Evolutionary conservation across 37 sponge, comb jelly and placozoan genomes (phyloP).

Genomic region (Tethya wilhelma): DNA sequence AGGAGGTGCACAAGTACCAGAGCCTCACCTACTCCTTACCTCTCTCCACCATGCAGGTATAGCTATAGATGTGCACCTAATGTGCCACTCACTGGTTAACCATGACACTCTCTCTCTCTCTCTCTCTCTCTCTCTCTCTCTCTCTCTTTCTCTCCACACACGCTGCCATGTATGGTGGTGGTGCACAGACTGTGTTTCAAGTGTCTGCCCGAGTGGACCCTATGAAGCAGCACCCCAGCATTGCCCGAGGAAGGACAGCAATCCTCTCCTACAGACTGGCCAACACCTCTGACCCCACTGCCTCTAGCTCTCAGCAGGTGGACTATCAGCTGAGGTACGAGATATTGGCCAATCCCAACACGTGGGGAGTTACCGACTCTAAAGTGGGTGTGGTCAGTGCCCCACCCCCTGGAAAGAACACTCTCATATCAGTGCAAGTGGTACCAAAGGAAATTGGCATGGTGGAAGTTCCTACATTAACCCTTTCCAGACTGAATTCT

Average conservation of each 20-base stretch:
- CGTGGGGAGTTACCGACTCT: background rate
- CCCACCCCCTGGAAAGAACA: background rate
- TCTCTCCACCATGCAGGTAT: slow-evolving; percentile 15
- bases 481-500: background rate
- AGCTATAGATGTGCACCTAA: background rate
- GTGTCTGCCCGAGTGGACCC: background rate
- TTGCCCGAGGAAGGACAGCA: slow-evolving; percentile 3
- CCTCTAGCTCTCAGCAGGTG: background rate
- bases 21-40: background rate
- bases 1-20: background rate
- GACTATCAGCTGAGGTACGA: slow-evolving; percentile 16
- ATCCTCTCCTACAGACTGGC: background rate
- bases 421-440: background rate
- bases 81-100: no score
- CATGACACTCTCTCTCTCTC: no score
- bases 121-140: no score
- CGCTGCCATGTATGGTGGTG: background rate
- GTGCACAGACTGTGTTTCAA: slow-evolving; percentile 25
- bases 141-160: no score
- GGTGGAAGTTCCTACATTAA: background rate
- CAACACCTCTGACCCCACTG: background rate
- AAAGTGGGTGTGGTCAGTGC: background rate
- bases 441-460: slow-evolving; percentile 3
- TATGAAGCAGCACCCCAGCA: background rate
- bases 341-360: background rate